Conservation (phyloP, 2,888 invertebrate species). For the Rotaria socialis region DNA sequence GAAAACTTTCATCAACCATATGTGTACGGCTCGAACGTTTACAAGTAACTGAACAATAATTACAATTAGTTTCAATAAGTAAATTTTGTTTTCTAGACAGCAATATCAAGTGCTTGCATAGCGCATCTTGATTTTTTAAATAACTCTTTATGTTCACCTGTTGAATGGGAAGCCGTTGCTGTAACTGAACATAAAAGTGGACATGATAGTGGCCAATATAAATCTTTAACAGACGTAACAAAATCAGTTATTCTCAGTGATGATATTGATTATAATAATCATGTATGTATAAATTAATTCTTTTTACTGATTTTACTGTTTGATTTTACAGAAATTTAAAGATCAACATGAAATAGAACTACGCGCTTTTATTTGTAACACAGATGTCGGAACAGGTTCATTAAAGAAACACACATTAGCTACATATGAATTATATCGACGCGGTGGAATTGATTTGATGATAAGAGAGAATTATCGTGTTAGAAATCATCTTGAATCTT, state of each 20-base stretch:
- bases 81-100: slow-evolving; percentile 74
- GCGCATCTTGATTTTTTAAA: slow-evolving; percentile 97
- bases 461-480: not conserved
- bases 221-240: slow-evolving; percentile 38
- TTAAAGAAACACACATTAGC: not conserved
- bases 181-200: not conserved
- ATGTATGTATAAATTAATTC: not conserved
- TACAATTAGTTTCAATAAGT: no score
- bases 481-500: not conserved
- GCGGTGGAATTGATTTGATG: slow-evolving; percentile 17
- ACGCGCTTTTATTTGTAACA: not conserved
- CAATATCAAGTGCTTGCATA: slow-evolving; percentile 92
- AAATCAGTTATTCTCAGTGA: slow-evolving; percentile 37
- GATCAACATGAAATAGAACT: not conserved
- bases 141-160: slow-evolving; percentile 48
- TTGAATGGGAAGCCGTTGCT: slow-evolving; percentile 19
- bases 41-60: not conserved
- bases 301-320: not conserved
- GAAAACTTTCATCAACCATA: slow-evolving; percentile 43
- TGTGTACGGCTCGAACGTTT: slow-evolving; percentile 41
- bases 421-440: not conserved
- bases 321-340: not conserved
- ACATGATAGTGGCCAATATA: slow-evolving; percentile 39
- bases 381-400: not conserved
- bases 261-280: not conserved